Percentiles rank a stretch among this genome's conserved stretches.
phyloP scores from a whole-genome alignment of 2,888 invertebrate species.

The Boloria selene region DNA sequence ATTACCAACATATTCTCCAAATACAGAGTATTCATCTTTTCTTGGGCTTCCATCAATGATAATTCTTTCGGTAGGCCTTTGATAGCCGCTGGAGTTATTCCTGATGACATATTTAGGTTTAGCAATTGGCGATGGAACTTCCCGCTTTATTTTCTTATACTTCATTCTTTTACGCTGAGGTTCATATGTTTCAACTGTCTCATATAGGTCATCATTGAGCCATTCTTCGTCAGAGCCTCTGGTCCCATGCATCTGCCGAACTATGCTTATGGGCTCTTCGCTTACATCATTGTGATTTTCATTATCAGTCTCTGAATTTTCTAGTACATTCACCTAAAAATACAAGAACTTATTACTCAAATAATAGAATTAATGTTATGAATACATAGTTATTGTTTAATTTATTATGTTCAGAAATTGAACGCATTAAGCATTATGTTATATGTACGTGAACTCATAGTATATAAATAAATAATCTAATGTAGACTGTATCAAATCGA shows the following conservation, averaged over 20 bases:
- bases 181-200: slow-evolving; percentile 58
- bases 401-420: neutral
- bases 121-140: slow-evolving; percentile 58
- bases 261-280: slow-evolving; percentile 58
- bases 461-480: slow-evolving; percentile 5
- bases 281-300: slow-evolving; percentile 51
- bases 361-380: neutral
- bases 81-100: slow-evolving; percentile 26
- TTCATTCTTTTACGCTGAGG: slow-evolving; percentile 58
- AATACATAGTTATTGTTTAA: no score
- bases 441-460: neutral
- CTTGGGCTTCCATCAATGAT: slow-evolving; percentile 48
- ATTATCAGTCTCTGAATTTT: slow-evolving; percentile 55
- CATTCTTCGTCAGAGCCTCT: slow-evolving; percentile 69
- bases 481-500: slow-evolving; percentile 15
- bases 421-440: neutral
- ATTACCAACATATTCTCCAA: slow-evolving; percentile 74
- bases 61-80: slow-evolving; percentile 40
- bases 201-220: slow-evolving; percentile 70
- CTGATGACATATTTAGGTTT: slow-evolving; percentile 38
- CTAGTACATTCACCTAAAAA: slow-evolving; percentile 62
- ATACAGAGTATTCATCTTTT: slow-evolving; percentile 69
- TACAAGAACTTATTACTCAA: slow-evolving; percentile 24
- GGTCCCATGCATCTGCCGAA: slow-evolving; percentile 62
- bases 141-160: slow-evolving; percentile 65